phyloP scores from a whole-genome alignment of 2,113 vertebrate genomes.

The Antigone vipio region DNA sequence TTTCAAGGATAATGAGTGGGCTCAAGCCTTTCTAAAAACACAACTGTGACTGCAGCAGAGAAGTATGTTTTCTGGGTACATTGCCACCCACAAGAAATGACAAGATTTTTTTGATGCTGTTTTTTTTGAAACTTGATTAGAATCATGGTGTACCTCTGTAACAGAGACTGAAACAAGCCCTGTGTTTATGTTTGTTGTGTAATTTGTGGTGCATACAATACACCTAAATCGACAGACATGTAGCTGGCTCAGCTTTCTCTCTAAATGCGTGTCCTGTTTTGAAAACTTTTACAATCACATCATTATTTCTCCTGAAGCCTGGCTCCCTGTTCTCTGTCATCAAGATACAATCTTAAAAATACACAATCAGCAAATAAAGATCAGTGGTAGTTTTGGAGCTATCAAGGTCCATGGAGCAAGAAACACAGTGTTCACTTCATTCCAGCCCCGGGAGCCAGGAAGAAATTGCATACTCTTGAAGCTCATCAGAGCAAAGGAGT shows the following conservation, averaged over 20 bases:
- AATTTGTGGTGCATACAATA: background rate
- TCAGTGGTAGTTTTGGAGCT: background rate
- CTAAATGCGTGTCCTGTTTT: background rate
- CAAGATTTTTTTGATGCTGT: background rate
- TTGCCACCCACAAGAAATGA: background rate
- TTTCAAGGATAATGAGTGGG: slow-evolving; percentile 7
- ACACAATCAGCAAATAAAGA: background rate
- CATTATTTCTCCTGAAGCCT: background rate
- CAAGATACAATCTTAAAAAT: background rate
- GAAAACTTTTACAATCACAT: background rate
- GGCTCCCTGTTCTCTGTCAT: background rate
- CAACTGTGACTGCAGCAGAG: background rate
- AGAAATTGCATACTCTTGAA: background rate
- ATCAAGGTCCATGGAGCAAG: background rate
- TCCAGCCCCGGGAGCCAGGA: rapidly evolving
- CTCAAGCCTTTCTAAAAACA: background rate
- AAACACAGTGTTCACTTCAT: background rate
- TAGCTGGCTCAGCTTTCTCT: background rate
- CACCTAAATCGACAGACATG: background rate
- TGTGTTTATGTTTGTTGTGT: background rate
- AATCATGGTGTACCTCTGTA: background rate
- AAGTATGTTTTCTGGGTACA: slow-evolving; percentile 15
- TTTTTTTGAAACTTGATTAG: background rate
- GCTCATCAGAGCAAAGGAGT: background rate
- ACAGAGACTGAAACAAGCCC: background rate